phyloP scores from a whole-genome alignment of 2,888 invertebrate genomes.

The Tryphoninae sp. region DNA sequence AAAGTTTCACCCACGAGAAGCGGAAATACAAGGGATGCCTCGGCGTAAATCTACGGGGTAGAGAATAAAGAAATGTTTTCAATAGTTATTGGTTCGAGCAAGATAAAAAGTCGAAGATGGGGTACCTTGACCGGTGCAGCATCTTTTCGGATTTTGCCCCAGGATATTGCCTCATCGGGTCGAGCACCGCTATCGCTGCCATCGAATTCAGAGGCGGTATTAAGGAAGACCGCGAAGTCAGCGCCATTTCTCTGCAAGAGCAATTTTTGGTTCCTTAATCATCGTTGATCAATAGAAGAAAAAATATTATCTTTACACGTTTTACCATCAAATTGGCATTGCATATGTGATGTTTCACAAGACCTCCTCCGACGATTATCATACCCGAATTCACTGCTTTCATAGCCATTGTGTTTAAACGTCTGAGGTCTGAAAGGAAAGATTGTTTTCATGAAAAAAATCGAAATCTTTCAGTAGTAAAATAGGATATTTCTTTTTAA shows the following conservation, averaged over 20 bases:
- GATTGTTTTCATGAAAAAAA: not conserved
- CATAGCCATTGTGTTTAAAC: slow-evolving; percentile 96
- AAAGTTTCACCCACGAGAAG: slow-evolving; percentile 98
- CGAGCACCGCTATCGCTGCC: slow-evolving; percentile 98
- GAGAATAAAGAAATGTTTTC: slow-evolving; percentile 51
- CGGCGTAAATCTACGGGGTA: slow-evolving; percentile 88
- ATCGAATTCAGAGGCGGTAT: slow-evolving; percentile 98
- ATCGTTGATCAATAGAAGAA: slow-evolving; percentile 16
- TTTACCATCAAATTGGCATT: slow-evolving; percentile 98
- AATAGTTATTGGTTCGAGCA: not conserved
- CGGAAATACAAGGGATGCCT: slow-evolving; percentile 97
- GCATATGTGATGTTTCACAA: slow-evolving; percentile 99
- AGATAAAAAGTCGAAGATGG: not conserved
- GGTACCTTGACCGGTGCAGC: slow-evolving; percentile 93
- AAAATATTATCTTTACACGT: not conserved
- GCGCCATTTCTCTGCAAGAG: slow-evolving; percentile 93
- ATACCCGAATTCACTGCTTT: slow-evolving; percentile 97
- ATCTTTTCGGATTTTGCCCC: slow-evolving; percentile 97
- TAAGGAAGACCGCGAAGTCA: slow-evolving; percentile 96
- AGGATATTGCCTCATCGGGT: slow-evolving; percentile 99
- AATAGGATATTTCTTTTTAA: not conserved
- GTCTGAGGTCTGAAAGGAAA: slow-evolving; percentile 87
- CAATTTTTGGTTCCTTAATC: not conserved
- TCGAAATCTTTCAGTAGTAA: not conserved
- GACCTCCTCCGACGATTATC: slow-evolving; percentile 97